Conservation (phyloP, 37 sponge, comb jelly and placozoan species). For the Aplysina aerophoba region DNA sequence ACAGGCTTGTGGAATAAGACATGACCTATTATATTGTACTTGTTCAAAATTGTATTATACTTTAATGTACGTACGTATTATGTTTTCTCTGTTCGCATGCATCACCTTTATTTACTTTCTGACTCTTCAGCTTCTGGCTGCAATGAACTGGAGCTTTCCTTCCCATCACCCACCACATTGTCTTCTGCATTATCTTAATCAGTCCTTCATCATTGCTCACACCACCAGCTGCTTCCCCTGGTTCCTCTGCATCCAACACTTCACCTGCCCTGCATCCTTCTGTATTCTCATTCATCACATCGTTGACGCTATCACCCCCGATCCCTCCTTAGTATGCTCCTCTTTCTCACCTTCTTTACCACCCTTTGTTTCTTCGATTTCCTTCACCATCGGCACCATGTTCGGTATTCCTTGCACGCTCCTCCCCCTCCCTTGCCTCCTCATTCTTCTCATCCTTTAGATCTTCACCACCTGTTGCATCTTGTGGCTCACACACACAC, state of each 20-base stretch:
- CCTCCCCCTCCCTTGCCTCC: background rate
- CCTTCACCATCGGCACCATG: background rate
- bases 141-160: background rate
- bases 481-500: too few species aligned
- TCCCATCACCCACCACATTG: background rate
- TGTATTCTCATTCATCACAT: background rate
- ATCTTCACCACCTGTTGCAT: background rate
- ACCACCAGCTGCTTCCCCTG: background rate
- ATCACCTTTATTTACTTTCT: too few species aligned
- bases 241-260: background rate
- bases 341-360: background rate
- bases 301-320: background rate
- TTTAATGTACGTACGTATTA: too few species aligned
- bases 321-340: too few species aligned
- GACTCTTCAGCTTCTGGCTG: too few species aligned
- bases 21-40: too few species aligned
- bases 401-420: background rate
- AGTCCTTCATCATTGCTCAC: background rate
- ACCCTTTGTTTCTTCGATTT: background rate
- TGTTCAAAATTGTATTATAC: too few species aligned
- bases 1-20: too few species aligned
- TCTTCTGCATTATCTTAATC: background rate
- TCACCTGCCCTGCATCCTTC: constrained; percentile 8
- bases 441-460: background rate
- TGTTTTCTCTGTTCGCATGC: too few species aligned